These are phyloP conservation scores for Salticus scenicus DNA, from an alignment of 2,888 invertebrate genomes.

Conservation along the genomic window DNA sequence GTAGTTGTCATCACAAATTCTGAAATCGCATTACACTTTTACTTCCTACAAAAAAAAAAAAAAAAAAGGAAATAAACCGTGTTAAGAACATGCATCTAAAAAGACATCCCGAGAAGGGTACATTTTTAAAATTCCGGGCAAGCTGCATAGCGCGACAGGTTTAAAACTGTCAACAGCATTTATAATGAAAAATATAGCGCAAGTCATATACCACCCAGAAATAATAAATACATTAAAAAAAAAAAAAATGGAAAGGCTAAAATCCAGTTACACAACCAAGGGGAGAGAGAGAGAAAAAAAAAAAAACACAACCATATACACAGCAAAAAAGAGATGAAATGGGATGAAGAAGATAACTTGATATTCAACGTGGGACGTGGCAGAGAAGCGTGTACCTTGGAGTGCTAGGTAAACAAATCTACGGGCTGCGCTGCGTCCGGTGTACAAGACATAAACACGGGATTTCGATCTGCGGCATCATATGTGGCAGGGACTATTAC, in stretches of 20 bases:
- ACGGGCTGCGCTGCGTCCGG: conserved; percentile 60
- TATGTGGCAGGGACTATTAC: conserved; percentile 18
- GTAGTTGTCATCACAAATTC: no score
- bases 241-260: no score
- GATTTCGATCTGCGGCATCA: conserved; percentile 29
- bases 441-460: conserved; percentile 58
- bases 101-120: no score
- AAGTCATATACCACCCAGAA: neutral
- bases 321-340: neutral
- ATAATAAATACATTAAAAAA: no score
- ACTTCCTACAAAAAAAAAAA: no score
- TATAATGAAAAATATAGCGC: neutral
- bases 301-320: neutral
- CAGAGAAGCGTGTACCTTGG: conserved; percentile 59
- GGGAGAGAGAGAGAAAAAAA: conserved; percentile 1
- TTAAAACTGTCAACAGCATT: neutral
- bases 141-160: no score
- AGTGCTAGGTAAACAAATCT: conserved; percentile 67
- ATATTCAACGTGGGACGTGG: conserved; percentile 53
- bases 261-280: neutral
- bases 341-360: conserved; percentile 55
- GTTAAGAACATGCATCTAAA: no score
- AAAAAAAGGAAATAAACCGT: no score
- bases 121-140: no score
- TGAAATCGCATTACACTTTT: no score